Percentiles rank a stretch among this genome's conserved stretches.
phyloP scores from a whole-genome alignment of 1,140 invertebrate genomes.

The Drosophila eugracilis region DNA sequence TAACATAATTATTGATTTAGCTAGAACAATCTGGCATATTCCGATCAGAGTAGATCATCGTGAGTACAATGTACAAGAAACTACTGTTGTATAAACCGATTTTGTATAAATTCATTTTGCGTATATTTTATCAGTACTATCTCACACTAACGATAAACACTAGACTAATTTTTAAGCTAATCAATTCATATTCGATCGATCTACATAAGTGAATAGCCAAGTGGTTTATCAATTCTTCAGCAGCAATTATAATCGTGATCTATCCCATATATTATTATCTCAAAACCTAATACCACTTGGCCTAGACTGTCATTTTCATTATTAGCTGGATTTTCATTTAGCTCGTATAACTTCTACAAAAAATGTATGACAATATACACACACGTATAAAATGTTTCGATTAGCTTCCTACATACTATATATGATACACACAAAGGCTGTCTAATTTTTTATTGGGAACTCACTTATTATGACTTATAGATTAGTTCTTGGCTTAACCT shows the following conservation, averaged over 20 bases:
- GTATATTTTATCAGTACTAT: constrained; percentile 81
- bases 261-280: background rate
- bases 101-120: constrained; percentile 76
- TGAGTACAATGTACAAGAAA: constrained; percentile 17
- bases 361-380: constrained; percentile 75
- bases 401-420: constrained; percentile 39
- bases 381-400: constrained; percentile 68
- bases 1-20: constrained; percentile 54
- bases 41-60: constrained; percentile 14
- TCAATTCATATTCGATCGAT: constrained; percentile 53
- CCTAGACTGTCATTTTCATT: background rate
- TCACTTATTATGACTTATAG: constrained; percentile 16
- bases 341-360: constrained; percentile 71
- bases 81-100: constrained; percentile 69
- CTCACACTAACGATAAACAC: constrained; percentile 71
- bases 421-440: constrained; percentile 36
- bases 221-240: constrained; percentile 24
- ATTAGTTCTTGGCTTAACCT: constrained; percentile 28
- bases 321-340: constrained; percentile 12
- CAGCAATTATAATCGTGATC: background rate
- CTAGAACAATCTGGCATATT: constrained; percentile 36
- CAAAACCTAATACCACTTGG: constrained; percentile 11
- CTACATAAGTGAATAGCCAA: constrained; percentile 37
- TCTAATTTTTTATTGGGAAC: constrained; percentile 40
- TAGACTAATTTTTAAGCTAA: constrained; percentile 59